Percentiles rank a stretch among this genome's conserved stretches.
These are phyloP conservation scores for Clarias laeviceps DNA, from an alignment of 2,797 vertebrate genomes.

Conservation along the genomic window DNA sequence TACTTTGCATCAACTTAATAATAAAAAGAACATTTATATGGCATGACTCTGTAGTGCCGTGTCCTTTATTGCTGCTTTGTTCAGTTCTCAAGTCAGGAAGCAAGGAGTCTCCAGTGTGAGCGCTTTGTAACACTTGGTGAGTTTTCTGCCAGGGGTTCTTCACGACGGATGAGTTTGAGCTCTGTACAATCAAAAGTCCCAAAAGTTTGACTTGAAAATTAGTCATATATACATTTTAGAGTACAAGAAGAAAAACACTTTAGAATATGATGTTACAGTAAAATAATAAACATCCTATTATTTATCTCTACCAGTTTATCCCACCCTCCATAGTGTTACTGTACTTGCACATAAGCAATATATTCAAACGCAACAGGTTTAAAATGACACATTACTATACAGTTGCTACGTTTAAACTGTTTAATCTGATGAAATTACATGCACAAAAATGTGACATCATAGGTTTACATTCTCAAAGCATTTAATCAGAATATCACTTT, in stretches of 20 bases:
- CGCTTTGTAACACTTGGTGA: neutral
- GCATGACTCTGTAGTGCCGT: constrained; percentile 53
- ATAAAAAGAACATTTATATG: constrained; percentile 79
- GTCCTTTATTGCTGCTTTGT: constrained; percentile 36
- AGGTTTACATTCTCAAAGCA: too few relatives aligned
- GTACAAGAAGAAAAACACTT: neutral
- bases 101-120: neutral
- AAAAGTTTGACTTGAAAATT: neutral
- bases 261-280: neutral
- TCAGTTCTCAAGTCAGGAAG: neutral
- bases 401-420: too few relatives aligned
- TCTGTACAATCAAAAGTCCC: too few relatives aligned
- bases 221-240: neutral
- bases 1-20: constrained; percentile 78
- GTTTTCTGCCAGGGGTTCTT: neutral
- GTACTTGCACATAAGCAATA: neutral
- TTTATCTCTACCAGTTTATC: neutral
- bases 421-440: too few relatives aligned
- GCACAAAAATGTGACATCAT: too few relatives aligned
- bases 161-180: neutral
- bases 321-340: neutral
- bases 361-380: neutral
- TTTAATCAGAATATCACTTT: too few relatives aligned
- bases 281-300: too few relatives aligned
- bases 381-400: neutral